phyloP scores from a whole-genome alignment of 1,140 invertebrate genomes.

The Hypsibius dujardini region DNA sequence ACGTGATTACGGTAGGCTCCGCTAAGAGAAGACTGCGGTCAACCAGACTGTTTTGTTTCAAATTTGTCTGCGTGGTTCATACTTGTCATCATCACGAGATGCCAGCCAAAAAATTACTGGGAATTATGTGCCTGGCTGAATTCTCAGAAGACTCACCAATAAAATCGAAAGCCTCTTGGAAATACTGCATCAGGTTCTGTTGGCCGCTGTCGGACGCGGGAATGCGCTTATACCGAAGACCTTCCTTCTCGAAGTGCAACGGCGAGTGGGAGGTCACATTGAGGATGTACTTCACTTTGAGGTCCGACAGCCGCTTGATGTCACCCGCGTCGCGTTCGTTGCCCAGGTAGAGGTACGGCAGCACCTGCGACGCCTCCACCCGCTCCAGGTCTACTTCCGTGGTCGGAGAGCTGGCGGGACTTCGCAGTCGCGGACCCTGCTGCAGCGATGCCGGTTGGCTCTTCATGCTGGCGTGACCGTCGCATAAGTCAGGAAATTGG shows the following conservation, averaged over 20 bases:
- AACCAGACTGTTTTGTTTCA: no score
- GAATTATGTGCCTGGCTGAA: no score
- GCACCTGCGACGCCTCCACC: conserved; percentile 55
- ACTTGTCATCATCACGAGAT: no score
- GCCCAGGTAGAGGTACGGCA: conserved; percentile 70
- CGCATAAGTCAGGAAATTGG: conserved; percentile 38
- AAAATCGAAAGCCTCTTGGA: conserved; percentile 71
- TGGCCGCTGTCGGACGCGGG: conserved; percentile 64
- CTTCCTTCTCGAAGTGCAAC: conserved; percentile 46
- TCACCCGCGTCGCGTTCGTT: conserved; percentile 66
- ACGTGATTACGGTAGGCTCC: no score
- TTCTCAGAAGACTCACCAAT: no score
- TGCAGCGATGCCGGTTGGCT: conserved; percentile 28
- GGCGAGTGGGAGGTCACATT: conserved; percentile 58
- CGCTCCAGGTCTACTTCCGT: conserved; percentile 47
- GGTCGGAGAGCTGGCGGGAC: conserved; percentile 26
- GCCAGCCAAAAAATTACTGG: no score
- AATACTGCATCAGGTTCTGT: conserved; percentile 77
- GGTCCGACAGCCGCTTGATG: conserved; percentile 42
- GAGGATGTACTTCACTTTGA: conserved; percentile 28
- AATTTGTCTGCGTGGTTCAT: no score
- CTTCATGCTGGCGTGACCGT: conserved; percentile 37
- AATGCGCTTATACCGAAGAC: conserved; percentile 59
- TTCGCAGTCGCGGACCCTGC: conserved; percentile 18
- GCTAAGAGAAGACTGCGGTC: no score